These are phyloP conservation scores for Leucophenga montana DNA, from an alignment of 2,888 invertebrate species.

Conservation along the genomic window DNA sequence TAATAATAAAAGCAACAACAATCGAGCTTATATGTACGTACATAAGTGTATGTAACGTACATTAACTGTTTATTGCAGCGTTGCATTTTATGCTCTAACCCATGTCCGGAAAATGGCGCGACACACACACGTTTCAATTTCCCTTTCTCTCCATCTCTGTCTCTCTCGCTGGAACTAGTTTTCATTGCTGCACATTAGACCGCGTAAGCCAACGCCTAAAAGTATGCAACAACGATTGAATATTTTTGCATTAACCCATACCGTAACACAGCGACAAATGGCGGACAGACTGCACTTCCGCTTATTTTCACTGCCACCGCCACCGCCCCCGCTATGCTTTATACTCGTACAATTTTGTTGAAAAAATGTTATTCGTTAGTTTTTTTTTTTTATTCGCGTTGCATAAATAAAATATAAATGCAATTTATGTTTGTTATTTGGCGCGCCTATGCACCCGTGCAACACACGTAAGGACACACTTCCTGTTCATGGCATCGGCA, in stretches of 20 bases:
- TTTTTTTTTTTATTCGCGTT: constrained; percentile 24
- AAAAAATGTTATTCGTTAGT: constrained; percentile 6
- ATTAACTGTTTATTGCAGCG: constrained; percentile 58
- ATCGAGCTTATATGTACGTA: constrained; percentile 1
- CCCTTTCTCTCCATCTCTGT: no score
- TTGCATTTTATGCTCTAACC: constrained; percentile 41
- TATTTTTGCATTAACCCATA: constrained; percentile 12
- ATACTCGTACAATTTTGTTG: constrained; percentile 12
- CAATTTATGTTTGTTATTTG: constrained; percentile 51
- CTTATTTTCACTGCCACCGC: constrained; percentile 4
- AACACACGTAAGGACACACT: background rate
- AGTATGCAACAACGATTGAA: constrained; percentile 22
- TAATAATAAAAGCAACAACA: constrained; percentile 15
- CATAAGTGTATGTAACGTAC: constrained; percentile 31
- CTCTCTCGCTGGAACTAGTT: no score
- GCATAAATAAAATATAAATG: constrained; percentile 60
- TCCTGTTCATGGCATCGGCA: background rate
- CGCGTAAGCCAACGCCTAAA: constrained; percentile 20
- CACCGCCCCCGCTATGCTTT: background rate
- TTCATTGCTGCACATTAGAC: background rate
- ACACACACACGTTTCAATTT: no score
- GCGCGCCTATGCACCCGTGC: constrained; percentile 22
- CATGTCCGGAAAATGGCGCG: background rate
- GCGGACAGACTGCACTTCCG: constrained; percentile 15
- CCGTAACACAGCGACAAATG: constrained; percentile 3